Percentiles rank a stretch among this genome's conserved stretches.
These are phyloP conservation scores for Oryzias curvinotus DNA, from an alignment of 2,113 vertebrate species.

Conservation along the genomic window DNA sequence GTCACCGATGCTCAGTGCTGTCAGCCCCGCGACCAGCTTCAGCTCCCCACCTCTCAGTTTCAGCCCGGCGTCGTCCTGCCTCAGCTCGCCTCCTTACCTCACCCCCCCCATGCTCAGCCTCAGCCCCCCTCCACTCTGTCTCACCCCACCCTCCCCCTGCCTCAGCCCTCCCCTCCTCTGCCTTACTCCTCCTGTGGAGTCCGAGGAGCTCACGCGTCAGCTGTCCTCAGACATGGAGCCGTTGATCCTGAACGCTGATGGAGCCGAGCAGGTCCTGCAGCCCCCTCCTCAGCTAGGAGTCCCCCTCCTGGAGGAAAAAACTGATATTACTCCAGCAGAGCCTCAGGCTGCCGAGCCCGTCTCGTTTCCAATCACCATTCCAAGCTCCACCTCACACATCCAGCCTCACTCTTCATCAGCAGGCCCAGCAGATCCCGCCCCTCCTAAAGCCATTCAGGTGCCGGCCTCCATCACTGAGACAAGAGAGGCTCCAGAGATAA, in stretches of 20 bases:
- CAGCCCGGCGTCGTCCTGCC: conserved; percentile 68
- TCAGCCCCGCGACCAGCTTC: conserved; percentile 49
- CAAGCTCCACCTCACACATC: conserved; percentile 44
- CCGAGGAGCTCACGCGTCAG: conserved; percentile 56
- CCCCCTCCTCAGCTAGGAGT: conserved; percentile 38
- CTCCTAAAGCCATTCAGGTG: conserved; percentile 26
- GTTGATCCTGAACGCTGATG: conserved; percentile 54
- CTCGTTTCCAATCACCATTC: conserved; percentile 64
- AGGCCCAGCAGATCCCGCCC: conserved; percentile 22
- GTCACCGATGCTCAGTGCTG: conserved; percentile 25
- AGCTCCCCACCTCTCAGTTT: conserved; percentile 60
- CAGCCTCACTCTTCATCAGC: conserved; percentile 37
- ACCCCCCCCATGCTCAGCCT: conserved; percentile 70
- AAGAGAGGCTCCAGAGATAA: conserved; percentile 36
- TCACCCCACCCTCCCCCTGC: conserved; percentile 57
- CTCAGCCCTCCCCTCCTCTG: conserved; percentile 69
- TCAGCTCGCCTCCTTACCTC: conserved; percentile 70
- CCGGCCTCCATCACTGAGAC: conserved; percentile 41
- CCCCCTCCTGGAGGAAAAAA: conserved; percentile 47
- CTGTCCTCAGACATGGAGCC: conserved; percentile 57
- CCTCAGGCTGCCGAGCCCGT: conserved; percentile 58
- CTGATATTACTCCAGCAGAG: conserved; percentile 38
- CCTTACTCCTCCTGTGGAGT: conserved; percentile 59
- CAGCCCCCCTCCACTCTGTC: conserved; percentile 63
- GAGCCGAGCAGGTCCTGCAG: conserved; percentile 40